A percentile compares a stretch with the other conserved stretches of the same genome.
These are phyloP conservation scores for Xyrauchen texanus DNA, from an alignment of 2,113 vertebrate species.

Conservation along the genomic window DNA sequence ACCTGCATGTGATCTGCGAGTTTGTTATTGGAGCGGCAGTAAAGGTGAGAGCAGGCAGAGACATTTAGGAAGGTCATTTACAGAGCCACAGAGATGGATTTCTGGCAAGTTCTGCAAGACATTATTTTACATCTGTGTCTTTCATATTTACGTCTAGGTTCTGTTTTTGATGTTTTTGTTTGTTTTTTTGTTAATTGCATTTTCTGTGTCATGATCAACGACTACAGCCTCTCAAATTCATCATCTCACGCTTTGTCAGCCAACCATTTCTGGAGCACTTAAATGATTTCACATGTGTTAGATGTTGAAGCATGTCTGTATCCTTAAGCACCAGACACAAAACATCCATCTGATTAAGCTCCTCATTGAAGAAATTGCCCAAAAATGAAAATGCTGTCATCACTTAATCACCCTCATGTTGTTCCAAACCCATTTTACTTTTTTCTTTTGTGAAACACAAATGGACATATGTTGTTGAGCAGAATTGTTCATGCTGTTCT, in stretches of 20 bases:
- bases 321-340: neutral
- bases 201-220: constrained; percentile 14
- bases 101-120: constrained; percentile 13
- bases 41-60: constrained; percentile 23
- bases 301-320: constrained; percentile 17
- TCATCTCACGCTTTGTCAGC: neutral
- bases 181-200: constrained; percentile 9
- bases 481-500: neutral
- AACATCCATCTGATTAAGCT: constrained; percentile 12
- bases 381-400: neutral
- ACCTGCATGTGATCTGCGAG: constrained; percentile 22
- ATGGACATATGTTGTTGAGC: too few species aligned
- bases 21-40: constrained; percentile 23
- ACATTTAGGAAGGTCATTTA: constrained; percentile 9
- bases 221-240: constrained; percentile 12
- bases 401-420: too few species aligned
- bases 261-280: constrained; percentile 17
- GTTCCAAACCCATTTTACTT: too few species aligned
- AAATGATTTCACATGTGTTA: constrained; percentile 29
- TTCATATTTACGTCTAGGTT: too few species aligned
- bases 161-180: too few species aligned
- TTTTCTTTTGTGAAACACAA: too few species aligned
- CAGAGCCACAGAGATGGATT: neutral
- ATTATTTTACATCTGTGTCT: too few species aligned
- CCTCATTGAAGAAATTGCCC: neutral